Conservation (phyloP, 2,797 vertebrate species). For the Dromococcyx pavoninus region DNA sequence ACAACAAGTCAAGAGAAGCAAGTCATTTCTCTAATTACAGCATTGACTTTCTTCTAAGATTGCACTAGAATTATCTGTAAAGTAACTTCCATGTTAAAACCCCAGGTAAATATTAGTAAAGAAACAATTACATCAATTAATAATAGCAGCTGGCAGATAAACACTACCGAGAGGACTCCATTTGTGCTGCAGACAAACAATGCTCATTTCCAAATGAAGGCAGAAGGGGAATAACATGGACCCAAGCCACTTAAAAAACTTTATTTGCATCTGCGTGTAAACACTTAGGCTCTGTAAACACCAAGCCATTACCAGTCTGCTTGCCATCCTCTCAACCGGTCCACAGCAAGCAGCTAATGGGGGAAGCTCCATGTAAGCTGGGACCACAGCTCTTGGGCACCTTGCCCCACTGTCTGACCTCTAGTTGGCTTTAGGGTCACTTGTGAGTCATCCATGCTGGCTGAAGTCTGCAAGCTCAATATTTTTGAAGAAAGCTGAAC, state of each 20-base stretch:
- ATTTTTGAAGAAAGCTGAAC: neutral
- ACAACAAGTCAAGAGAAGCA: constrained; percentile 1
- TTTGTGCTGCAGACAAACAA: neutral
- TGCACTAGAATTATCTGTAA: constrained; percentile 15
- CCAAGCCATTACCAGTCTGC: constrained; percentile 16
- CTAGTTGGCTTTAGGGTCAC: neutral
- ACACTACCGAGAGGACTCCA: neutral
- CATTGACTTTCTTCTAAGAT: constrained; percentile 9
- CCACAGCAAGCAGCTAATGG: neutral
- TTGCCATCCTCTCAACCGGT: neutral
- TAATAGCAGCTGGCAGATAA: neutral
- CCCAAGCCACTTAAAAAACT: neutral
- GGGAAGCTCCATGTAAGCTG: neutral
- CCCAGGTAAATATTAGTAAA: constrained; percentile 48
- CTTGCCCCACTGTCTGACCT: neutral
- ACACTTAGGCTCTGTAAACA: constrained; percentile 11
- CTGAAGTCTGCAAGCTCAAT: neutral
- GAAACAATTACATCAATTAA: constrained; percentile 28
- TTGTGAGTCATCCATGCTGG: neutral
- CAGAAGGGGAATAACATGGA: neutral
- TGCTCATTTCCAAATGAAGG: neutral
- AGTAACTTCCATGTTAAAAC: constrained; percentile 29
- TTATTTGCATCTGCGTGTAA: neutral
- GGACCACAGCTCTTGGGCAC: neutral
- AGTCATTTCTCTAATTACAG: constrained; percentile 37